phyloP scores from a whole-genome alignment of 2,888 invertebrate species.

The Rotaria magnacalcarata region DNA sequence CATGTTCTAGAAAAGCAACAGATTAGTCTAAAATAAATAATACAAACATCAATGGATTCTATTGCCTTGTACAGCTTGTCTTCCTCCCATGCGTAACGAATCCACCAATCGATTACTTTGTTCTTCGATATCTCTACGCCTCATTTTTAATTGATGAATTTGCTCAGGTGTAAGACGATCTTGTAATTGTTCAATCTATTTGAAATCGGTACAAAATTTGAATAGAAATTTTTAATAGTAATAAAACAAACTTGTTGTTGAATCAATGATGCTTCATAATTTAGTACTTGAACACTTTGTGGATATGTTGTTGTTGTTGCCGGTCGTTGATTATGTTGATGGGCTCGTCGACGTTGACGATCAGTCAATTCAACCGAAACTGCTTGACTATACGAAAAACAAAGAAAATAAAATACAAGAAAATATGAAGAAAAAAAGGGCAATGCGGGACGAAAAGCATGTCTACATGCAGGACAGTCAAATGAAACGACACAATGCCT shows the following conservation, averaged over 20 bases:
- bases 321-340: not conserved
- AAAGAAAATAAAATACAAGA: not conserved
- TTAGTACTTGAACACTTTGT: slow-evolving; percentile 3
- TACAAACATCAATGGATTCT: not conserved
- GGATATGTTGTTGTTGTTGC: not conserved
- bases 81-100: not conserved
- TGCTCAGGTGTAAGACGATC: not conserved
- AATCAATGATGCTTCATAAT: slow-evolving; percentile 5
- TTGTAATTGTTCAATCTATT: slow-evolving; percentile 26
- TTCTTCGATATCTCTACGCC: not conserved
- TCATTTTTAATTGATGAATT: not conserved
- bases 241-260: not conserved
- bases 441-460: not conserved
- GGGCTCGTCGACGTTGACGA: not conserved
- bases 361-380: not conserved
- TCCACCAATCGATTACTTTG: not conserved
- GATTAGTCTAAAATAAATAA: not conserved
- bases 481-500: not conserved
- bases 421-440: not conserved
- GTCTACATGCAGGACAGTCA: not conserved
- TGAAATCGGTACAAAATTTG: not conserved
- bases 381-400: not conserved
- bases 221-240: not conserved
- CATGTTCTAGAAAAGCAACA: not conserved
- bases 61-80: not conserved